These are phyloP conservation scores for Anoura caudifer DNA, from an alignment of 2,113 vertebrate genomes.

Conservation along the genomic window DNA sequence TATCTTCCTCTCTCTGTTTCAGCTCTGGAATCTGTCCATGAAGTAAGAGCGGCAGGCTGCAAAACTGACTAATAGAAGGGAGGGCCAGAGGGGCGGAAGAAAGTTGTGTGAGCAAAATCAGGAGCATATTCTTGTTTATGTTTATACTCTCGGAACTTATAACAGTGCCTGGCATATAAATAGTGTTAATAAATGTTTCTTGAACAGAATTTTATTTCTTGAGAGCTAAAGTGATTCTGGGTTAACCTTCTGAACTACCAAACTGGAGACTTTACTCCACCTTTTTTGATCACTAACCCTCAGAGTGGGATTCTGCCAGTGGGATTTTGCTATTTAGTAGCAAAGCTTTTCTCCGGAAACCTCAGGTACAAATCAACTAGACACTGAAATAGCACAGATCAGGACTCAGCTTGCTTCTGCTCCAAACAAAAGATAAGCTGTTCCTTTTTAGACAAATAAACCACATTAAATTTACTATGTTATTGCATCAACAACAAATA, in stretches of 20 bases:
- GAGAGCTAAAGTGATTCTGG: background rate
- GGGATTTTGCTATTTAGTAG: slow-evolving; percentile 35
- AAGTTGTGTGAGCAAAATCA: background rate
- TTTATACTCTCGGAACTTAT: background rate
- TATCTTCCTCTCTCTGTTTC: background rate
- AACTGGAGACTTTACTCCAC: background rate
- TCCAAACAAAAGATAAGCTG: slow-evolving; percentile 60
- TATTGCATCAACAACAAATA: slow-evolving; percentile 49
- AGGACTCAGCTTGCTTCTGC: background rate
- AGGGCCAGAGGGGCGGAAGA: background rate
- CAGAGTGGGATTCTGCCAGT: background rate
- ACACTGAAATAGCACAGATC: slow-evolving; percentile 42
- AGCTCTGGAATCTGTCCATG: background rate
- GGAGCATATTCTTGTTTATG: background rate
- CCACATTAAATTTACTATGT: slow-evolving; percentile 19
- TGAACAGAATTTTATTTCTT: background rate
- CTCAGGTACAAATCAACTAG: slow-evolving; percentile 48
- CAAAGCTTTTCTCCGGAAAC: slow-evolving; percentile 45
- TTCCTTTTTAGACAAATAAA: slow-evolving; percentile 54
- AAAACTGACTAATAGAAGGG: background rate
- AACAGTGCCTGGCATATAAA: background rate
- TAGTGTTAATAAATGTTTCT: background rate
- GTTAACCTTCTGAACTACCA: background rate
- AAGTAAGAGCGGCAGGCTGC: background rate
- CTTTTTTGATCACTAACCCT: background rate